phyloP scores from a whole-genome alignment of 1,140 invertebrate genomes.

The Drosophila varians region DNA sequence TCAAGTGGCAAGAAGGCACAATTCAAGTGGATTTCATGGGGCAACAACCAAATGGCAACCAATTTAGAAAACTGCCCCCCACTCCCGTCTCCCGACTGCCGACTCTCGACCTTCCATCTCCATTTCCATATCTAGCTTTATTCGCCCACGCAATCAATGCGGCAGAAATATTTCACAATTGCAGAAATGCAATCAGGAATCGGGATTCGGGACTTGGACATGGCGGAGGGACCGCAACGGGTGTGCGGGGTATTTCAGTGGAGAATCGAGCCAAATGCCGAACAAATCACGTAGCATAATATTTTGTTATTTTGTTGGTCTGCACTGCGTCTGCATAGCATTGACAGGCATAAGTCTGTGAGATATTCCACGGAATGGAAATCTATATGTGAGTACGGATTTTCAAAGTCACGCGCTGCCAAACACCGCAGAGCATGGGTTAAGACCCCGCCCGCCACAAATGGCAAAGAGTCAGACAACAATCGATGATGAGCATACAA shows the following conservation, averaged over 20 bases:
- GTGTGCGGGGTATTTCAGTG: conserved; percentile 37
- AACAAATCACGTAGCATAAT: conserved; percentile 76
- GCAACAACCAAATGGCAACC: conserved; percentile 53
- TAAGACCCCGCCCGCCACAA: conserved; percentile 24
- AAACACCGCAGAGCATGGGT: conserved; percentile 27
- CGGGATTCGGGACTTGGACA: conserved; percentile 4
- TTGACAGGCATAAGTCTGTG: conserved; percentile 58
- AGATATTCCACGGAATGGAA: conserved; percentile 43
- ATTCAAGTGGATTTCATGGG: conserved; percentile 39
- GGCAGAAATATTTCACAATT: conserved; percentile 57
- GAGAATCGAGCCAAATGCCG: conserved; percentile 61
- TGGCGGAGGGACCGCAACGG: neutral
- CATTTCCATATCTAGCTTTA: conserved; percentile 18
- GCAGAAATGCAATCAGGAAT: conserved; percentile 68
- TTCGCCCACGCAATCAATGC: conserved; percentile 54
- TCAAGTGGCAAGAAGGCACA: conserved; percentile 25
- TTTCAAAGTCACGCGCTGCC: conserved; percentile 75
- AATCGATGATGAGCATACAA: conserved; percentile 33
- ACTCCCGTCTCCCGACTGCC: neutral
- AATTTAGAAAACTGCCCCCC: conserved; percentile 28
- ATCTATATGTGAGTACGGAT: conserved; percentile 45
- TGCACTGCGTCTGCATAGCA: conserved; percentile 28
- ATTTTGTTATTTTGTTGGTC: conserved; percentile 63
- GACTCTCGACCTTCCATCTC: neutral
- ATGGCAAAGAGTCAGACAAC: conserved; percentile 40